Conservation (phyloP, 2,113 vertebrate species). For the Alexandromys fortis region DNA sequence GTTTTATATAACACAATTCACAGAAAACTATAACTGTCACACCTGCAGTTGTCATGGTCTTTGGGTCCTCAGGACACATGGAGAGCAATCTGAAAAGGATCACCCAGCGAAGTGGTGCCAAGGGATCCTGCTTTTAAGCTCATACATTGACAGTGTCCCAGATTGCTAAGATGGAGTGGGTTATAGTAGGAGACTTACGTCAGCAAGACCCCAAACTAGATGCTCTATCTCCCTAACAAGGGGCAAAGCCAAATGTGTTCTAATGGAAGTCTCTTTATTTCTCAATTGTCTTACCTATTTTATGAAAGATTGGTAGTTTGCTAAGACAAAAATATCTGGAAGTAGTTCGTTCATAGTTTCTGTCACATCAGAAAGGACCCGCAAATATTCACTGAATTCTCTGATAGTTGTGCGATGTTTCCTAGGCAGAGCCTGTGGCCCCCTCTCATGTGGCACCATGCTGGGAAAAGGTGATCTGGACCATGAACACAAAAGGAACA, state of each 20-base stretch:
- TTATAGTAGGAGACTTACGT: background rate
- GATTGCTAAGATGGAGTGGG: background rate
- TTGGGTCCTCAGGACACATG: background rate
- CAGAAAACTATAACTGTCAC: background rate
- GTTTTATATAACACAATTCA: background rate
- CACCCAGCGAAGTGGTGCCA: background rate
- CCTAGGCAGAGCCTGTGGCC: background rate
- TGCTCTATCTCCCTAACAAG: background rate
- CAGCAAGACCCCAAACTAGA: background rate
- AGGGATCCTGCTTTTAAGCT: constrained; percentile 1
- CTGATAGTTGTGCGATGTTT: background rate
- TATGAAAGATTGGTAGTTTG: background rate
- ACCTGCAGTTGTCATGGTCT: background rate
- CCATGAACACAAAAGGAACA: background rate
- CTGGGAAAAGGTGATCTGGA: background rate
- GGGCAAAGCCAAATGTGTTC: background rate
- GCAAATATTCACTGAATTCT: background rate
- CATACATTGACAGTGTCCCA: background rate
- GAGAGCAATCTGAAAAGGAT: background rate
- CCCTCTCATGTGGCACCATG: background rate
- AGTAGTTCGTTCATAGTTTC: background rate
- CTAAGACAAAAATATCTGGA: background rate
- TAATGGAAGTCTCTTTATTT: background rate
- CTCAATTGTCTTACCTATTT: background rate
- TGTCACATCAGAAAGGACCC: background rate